Evolutionary conservation across 2,113 vertebrate genomes (phyloP).

Genomic region (human (Homo sapiens)): DNA sequence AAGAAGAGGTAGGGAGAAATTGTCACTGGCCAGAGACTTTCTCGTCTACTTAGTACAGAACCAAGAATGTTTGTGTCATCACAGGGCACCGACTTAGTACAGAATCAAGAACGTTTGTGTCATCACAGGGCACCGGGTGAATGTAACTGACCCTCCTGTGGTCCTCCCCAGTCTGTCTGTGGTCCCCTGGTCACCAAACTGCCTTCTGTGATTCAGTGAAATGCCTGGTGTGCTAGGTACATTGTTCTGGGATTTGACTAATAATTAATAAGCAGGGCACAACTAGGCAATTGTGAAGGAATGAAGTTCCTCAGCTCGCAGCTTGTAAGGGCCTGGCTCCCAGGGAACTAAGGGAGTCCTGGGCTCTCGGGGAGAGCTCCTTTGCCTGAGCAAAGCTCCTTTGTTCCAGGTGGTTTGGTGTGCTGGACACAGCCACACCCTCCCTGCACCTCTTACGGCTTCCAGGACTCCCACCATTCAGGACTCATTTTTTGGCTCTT

Average conservation of each 20-base stretch:
- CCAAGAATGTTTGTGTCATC: not conserved
- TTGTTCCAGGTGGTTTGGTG: not conserved
- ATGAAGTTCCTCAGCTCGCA: not conserved
- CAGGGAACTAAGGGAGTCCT: not conserved
- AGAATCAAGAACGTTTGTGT: not conserved
- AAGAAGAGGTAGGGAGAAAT: not conserved
- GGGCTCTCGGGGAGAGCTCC: not conserved
- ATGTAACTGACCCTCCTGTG: not conserved
- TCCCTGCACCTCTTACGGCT: not conserved
- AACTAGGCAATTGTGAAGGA: not conserved
- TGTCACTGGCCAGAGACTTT: not conserved
- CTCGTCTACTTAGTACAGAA: not conserved
- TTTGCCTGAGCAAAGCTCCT: not conserved
- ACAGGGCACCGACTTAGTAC: not conserved
- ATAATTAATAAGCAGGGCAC: constrained; percentile 26
- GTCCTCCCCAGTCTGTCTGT: not conserved
- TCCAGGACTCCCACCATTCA: not conserved
- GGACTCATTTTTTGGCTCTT: not conserved
- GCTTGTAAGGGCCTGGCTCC: not conserved
- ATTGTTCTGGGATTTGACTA: not conserved
- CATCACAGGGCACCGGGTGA: not conserved
- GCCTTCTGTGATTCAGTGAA: not conserved
- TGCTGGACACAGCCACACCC: not conserved
- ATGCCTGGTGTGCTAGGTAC: not conserved
- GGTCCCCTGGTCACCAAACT: not conserved